Percentiles rank a stretch among this genome's conserved stretches.
Conservation (phyloP, 2,113 vertebrate species). For the Paradoxurus hermaphroditus region DNA sequence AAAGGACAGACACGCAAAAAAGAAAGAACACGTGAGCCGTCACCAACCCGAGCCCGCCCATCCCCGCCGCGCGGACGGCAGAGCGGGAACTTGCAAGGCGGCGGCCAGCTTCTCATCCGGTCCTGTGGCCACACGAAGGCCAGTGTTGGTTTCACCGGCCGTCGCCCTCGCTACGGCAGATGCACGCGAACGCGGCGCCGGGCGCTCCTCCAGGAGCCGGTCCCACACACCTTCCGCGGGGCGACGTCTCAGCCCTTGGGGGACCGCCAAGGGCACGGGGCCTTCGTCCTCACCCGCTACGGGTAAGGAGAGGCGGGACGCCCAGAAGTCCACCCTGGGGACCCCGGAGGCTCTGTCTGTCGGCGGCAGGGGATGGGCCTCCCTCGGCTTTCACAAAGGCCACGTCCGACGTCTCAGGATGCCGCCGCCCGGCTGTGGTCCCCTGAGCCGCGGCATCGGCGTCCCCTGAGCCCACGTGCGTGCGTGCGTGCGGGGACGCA, state of each 20-base stretch:
- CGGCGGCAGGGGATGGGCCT: background rate
- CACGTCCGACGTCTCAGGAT: background rate
- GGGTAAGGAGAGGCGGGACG: background rate
- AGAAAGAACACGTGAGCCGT: slow-evolving; percentile 70
- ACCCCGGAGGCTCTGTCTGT: background rate
- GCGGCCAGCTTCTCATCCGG: background rate
- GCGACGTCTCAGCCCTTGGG: background rate
- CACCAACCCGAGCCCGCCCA: slow-evolving; percentile 27
- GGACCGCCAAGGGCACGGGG: background rate
- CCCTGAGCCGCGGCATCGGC: background rate
- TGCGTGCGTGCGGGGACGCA: no score
- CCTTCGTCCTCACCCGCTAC: background rate
- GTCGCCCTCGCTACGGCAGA: background rate
- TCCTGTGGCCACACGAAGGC: background rate
- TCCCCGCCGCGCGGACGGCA: background rate
- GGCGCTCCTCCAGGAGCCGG: background rate
- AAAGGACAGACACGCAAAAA: slow-evolving; percentile 49
- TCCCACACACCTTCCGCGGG: background rate
- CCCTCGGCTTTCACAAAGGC: background rate
- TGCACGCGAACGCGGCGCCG: background rate
- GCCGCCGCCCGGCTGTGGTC: background rate
- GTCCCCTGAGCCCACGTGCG: background rate
- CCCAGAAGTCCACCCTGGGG: background rate
- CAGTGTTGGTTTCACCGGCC: background rate
- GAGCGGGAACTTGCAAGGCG: background rate